Evolutionary conservation across 2,888 invertebrate genomes (phyloP), one percentile per base, ranked within the genome.

Genomic region (Steinernema carpocapsae): DNA sequence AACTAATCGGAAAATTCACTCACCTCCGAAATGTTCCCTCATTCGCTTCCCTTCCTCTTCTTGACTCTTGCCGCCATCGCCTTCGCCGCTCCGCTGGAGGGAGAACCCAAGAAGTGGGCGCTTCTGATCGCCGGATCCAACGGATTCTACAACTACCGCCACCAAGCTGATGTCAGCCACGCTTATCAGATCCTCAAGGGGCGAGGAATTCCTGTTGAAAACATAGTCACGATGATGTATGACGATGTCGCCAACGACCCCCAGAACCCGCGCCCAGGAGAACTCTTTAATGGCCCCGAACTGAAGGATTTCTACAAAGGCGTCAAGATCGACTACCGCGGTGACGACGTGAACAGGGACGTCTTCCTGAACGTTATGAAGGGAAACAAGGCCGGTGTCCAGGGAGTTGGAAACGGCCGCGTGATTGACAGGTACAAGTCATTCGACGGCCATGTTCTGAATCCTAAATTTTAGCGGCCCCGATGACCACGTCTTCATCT

Each of bases 111-210:
- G 32, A 64, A 64, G 29, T 91, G 91, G 90, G 91, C 90, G 0
- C 84, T 91, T 24, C 84, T 91, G 26, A 90, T 91, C 0, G 91
- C 91, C 72, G 91, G 91, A 7, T 91, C 91, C 1, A 90, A 89
- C 81, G 89, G 88, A 7, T 91, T 88, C 85, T 86, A 85, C 77
- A 91, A 91, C 86, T 91, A 91, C 86, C 86, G 91, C 75, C 91
- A 91, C 86, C 91, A 91, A 90, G 90, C 91, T 56, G 91, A 91
- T 85, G 88, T 90, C 12, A 91, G 90, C 78, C 91, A 91, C 86
- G 90, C 91, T 19, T 91, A 91, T 82, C 91, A 91, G 79, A 87
- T 91, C 46, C 82, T 91, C 46, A 86, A 87, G 46, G 85, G 84
- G 42, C 90, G 91, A 86, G 91, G 91, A 51, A 88, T 91, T 56